These are phyloP conservation scores for Ctenopoma kingsleyae DNA, from an alignment of 2,797 vertebrate species.

Conservation along the genomic window DNA sequence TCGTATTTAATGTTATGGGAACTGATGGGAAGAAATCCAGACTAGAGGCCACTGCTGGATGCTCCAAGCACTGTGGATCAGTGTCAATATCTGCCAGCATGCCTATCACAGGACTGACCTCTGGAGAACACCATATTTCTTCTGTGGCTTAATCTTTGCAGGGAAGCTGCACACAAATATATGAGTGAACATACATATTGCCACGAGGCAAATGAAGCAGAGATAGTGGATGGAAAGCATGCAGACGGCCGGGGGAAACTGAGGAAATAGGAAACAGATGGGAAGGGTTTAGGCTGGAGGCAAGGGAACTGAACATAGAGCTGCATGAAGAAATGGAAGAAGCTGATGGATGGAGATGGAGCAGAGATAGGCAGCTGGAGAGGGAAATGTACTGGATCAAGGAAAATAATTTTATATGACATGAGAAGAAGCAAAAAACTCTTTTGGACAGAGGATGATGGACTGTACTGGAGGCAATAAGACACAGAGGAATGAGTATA, in stretches of 20 bases:
- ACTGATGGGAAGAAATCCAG: constrained; percentile 53
- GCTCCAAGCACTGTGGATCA: constrained; percentile 45
- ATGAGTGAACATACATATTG: constrained; percentile 20
- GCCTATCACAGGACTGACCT: constrained; percentile 63
- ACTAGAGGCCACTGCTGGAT: constrained; percentile 22
- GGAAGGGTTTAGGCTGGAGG: constrained; percentile 13
- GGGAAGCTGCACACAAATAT: constrained; percentile 9
- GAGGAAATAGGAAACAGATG: background rate
- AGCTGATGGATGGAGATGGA: constrained; percentile 50
- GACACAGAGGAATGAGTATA: constrained; percentile 1
- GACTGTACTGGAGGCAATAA: constrained; percentile 22
- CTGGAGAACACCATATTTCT: constrained; percentile 18
- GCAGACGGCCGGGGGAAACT: constrained; percentile 4
- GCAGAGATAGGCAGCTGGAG: constrained; percentile 38
- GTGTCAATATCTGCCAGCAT: constrained; percentile 35
- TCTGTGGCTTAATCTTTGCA: background rate
- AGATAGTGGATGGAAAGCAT: constrained; percentile 24
- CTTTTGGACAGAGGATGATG: constrained; percentile 28
- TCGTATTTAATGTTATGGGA: constrained; percentile 59
- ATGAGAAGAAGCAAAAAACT: constrained; percentile 52
- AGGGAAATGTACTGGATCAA: constrained; percentile 40
- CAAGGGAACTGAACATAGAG: constrained; percentile 25
- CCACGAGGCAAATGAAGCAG: constrained; percentile 8
- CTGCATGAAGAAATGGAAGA: constrained; percentile 31
- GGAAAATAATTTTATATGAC: constrained; percentile 57